Conservation (phyloP, 2,113 vertebrate species). For the Malaclemys terrapin region DNA sequence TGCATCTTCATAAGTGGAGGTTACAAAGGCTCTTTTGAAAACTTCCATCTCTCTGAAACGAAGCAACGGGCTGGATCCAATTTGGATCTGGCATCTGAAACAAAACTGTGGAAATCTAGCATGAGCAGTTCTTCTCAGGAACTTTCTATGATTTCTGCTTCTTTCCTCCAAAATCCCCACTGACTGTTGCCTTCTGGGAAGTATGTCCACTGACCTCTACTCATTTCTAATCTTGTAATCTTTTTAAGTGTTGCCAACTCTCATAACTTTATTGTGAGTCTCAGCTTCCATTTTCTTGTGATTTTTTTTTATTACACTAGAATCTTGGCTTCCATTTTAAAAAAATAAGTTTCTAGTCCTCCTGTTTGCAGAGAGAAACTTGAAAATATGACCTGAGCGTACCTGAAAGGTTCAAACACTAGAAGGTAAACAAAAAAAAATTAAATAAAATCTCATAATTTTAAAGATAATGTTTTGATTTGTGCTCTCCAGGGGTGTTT, state of each 20-base stretch:
- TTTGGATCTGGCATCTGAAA: neutral
- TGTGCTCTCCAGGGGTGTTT: neutral
- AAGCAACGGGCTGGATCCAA: neutral
- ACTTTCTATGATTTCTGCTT: neutral
- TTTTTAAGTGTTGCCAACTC: neutral
- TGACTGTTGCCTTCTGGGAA: neutral
- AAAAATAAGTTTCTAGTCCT: neutral
- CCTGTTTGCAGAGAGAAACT: neutral
- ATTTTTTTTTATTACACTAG: neutral
- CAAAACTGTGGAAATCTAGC: neutral
- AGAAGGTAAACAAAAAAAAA: neutral
- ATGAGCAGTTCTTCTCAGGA: neutral
- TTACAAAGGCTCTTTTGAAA: neutral
- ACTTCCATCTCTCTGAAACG: neutral
- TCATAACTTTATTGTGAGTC: neutral
- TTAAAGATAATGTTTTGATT: neutral
- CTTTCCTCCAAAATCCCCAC: neutral
- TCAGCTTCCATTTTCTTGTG: neutral
- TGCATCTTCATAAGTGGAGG: neutral
- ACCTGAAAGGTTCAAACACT: neutral
- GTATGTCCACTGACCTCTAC: neutral
- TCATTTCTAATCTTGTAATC: neutral
- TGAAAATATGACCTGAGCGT: neutral
- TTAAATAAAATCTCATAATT: too few species aligned
- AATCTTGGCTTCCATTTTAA: neutral